Evolutionary conservation across 2,797 vertebrate genomes (phyloP).

Genomic region (Gila robusta): DNA sequence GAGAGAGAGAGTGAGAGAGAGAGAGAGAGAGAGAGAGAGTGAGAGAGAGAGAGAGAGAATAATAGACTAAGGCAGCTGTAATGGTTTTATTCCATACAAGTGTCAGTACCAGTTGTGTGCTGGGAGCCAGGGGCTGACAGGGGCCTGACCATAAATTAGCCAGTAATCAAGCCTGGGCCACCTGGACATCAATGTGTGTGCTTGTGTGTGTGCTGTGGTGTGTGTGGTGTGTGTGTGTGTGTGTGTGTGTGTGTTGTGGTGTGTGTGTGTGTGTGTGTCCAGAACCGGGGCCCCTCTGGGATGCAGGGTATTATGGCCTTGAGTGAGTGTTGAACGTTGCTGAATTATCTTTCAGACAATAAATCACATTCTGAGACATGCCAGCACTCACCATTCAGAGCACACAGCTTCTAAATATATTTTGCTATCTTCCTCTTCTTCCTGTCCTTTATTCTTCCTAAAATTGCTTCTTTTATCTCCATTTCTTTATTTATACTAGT

Average conservation of each 20-base stretch:
- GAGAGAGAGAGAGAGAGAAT: conserved; percentile 16
- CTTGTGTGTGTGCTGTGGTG: conserved; percentile 46
- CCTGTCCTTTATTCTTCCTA: background rate
- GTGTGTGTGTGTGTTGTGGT: conserved; percentile 44
- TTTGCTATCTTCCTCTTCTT: background rate
- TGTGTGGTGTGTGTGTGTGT: conserved; percentile 38
- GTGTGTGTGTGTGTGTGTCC: conserved; percentile 39
- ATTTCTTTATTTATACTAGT: background rate
- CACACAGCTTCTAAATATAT: conserved; percentile 37
- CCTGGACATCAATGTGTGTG: conserved; percentile 54
- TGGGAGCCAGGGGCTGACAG: conserved; percentile 62
- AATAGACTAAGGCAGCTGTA: conserved; percentile 62
- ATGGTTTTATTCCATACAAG: conserved; percentile 60
- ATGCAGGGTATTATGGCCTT: conserved; percentile 61
- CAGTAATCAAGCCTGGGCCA: conserved; percentile 63
- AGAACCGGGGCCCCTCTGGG: conserved; percentile 27
- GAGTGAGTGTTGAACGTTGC: conserved; percentile 60
- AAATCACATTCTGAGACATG: conserved; percentile 58
- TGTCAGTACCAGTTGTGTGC: conserved; percentile 65
- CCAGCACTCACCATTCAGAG: conserved; percentile 25
- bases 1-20: conserved; percentile 9
- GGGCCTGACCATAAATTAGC: conserved; percentile 65
- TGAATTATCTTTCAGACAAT: conserved; percentile 60
- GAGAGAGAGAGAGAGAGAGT: background rate
- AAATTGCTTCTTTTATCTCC: background rate